A percentile compares a stretch with the other conserved stretches of the same genome.
Evolutionary conservation across 2,113 vertebrate species (phyloP).

Genomic region (Synodontis membranacea): DNA sequence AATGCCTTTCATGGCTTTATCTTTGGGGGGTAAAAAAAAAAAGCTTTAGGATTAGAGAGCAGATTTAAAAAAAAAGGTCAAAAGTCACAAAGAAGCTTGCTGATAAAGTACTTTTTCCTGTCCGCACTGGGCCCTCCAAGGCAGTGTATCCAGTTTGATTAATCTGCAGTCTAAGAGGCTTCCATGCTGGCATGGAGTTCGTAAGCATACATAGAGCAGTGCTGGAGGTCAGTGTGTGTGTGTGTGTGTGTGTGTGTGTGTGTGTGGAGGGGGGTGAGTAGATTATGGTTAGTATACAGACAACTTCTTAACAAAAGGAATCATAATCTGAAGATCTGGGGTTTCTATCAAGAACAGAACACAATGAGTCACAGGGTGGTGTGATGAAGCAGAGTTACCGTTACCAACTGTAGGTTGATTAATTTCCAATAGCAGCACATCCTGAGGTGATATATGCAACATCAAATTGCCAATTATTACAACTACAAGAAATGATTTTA

Average conservation of each 20-base stretch:
- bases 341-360: not conserved
- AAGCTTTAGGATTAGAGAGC: conserved; percentile 25
- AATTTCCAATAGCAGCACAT: not conserved
- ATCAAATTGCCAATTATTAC: not conserved
- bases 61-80: conserved; percentile 25
- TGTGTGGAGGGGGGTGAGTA: not conserved
- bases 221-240: conserved; percentile 10
- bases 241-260: not conserved
- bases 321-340: not conserved
- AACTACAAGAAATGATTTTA: not conserved
- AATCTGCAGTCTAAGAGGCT: conserved; percentile 26
- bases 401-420: too few species aligned
- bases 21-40: not conserved
- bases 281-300: not conserved
- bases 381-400: not conserved
- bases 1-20: conserved; percentile 17
- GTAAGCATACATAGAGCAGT: conserved; percentile 10
- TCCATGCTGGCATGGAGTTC: not conserved
- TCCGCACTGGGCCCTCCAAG: not conserved
- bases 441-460: not conserved
- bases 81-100: conserved; percentile 24
- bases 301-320: not conserved
- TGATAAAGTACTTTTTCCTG: conserved; percentile 27
- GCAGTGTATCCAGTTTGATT: conserved; percentile 24
- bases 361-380: not conserved